These are phyloP conservation scores for Trissolcus japonicus DNA, from an alignment of 2,888 invertebrate species.

Conservation along the genomic window DNA sequence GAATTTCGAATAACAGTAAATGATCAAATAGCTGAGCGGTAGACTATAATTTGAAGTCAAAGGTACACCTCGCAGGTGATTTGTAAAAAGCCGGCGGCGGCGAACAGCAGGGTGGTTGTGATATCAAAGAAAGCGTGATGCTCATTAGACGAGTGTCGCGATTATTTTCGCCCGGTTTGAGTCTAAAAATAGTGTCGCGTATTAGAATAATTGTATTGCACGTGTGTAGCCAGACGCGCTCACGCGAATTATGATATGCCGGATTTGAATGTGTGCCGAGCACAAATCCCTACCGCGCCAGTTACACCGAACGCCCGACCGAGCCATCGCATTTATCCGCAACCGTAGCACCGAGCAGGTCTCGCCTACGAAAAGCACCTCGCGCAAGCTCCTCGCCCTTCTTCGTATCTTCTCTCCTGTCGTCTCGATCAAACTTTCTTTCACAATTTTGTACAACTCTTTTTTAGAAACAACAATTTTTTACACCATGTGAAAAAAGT, in stretches of 20 bases:
- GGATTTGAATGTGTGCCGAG: conserved; percentile 27
- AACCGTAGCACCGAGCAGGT: conserved; percentile 39
- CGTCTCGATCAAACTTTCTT: conserved; percentile 1
- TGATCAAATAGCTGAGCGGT: too few species aligned
- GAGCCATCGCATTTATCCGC: conserved; percentile 46
- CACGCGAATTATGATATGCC: conserved; percentile 41
- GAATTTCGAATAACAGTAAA: too few species aligned
- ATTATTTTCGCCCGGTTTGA: too few species aligned
- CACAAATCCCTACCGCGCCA: conserved; percentile 45
- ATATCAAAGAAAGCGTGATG: too few species aligned
- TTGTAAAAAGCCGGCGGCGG: too few species aligned
- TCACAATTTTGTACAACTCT: not conserved
- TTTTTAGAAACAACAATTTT: not conserved
- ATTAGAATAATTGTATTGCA: too few species aligned
- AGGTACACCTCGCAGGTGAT: too few species aligned
- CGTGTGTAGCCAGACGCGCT: conserved; percentile 29
- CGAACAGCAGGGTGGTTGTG: too few species aligned
- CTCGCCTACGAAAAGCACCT: conserved; percentile 31
- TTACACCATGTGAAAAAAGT: not conserved
- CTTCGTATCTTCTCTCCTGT: not conserved
- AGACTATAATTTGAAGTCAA: too few species aligned
- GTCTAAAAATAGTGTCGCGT: too few species aligned
- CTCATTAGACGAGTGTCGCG: too few species aligned
- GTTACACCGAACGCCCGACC: conserved; percentile 39
- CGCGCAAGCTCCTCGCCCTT: conserved; percentile 3